Base-by-base conservation (phyloP, 2,888 invertebrate species). In the Maniola hyperantus region DNA sequence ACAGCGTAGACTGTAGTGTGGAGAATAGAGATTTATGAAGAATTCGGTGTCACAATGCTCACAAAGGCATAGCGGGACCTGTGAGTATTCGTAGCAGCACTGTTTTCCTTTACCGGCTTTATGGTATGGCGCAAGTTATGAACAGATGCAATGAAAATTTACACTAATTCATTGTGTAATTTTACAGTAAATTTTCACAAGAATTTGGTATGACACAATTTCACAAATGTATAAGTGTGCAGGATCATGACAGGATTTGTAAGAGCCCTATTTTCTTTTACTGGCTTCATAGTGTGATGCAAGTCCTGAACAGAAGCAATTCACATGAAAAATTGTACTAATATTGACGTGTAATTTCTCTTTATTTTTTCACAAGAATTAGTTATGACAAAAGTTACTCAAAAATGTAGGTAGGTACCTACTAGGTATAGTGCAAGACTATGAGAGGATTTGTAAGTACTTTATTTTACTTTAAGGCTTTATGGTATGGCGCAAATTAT, bases 11-110 rank as follows among this genome's bases (percentile, higher is more conserved):
- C 33, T 36, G 18, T 36, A 13, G 53, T 13, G 34, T 33, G 11
- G 26, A 44, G 13, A 36, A 15, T 33, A 13, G 26, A 44, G 13
- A 36, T 33, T 34, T 18, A 60, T 33, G 64, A 64, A 65, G 68
- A 66, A 64, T 67, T 64, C 67, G 66, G 51, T 34, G 51, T 67
- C 70, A 71, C 69, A 71, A 68, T 71, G 71, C 64, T 68, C 67
- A 73, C 69, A 73, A 73, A 71, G 68, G 69, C 70, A 71, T 69
- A 68, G 67, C 69, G 50, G 66, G 36, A 66, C 57, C 55, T 65
- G 57, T 58, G 62, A 60, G 66, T 62, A 71, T 64, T 70, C 69
- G 67, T 68, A 63, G 63, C 54, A 57, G 48, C 64, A 66, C 65
- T 66, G 66, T 71, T 69, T 69, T 66, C 44, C 53, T 65, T 63